Evolutionary conservation across 2,888 invertebrate genomes (phyloP).

Genomic region (Chorisops tibialis): DNA sequence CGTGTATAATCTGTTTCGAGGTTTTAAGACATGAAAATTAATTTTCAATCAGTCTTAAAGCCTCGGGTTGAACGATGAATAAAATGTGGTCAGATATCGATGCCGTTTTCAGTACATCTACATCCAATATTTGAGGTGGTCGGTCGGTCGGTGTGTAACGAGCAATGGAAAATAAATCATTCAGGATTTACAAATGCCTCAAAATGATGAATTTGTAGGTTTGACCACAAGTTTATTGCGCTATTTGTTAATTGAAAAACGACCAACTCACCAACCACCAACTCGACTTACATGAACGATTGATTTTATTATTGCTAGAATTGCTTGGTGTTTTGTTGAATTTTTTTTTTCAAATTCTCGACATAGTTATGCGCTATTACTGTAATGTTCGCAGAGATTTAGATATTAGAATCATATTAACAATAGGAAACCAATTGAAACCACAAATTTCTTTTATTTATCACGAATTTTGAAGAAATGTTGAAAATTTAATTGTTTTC

Average conservation of each 20-base stretch:
- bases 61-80: neutral
- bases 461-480: too few species aligned
- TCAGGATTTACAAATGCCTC: conserved; percentile 6
- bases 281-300: too few species aligned
- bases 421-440: too few species aligned
- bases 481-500: too few species aligned
- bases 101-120: neutral
- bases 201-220: conserved; percentile 4
- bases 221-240: conserved; percentile 21
- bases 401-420: too few species aligned
- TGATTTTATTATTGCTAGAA: too few species aligned
- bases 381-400: too few species aligned
- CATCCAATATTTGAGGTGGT: neutral
- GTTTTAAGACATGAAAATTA: neutral
- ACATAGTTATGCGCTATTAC: too few species aligned
- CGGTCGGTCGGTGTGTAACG: neutral
- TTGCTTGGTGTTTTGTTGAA: too few species aligned
- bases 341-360: too few species aligned
- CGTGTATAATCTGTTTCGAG: conserved; percentile 10
- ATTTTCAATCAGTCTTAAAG: conserved; percentile 11
- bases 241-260: conserved; percentile 23
- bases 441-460: too few species aligned
- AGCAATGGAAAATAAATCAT: conserved; percentile 12
- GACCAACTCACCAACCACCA: neutral
- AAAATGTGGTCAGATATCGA: conserved; percentile 7